phyloP scores from a whole-genome alignment of 2,888 invertebrate genomes.

The Unio pictorum region DNA sequence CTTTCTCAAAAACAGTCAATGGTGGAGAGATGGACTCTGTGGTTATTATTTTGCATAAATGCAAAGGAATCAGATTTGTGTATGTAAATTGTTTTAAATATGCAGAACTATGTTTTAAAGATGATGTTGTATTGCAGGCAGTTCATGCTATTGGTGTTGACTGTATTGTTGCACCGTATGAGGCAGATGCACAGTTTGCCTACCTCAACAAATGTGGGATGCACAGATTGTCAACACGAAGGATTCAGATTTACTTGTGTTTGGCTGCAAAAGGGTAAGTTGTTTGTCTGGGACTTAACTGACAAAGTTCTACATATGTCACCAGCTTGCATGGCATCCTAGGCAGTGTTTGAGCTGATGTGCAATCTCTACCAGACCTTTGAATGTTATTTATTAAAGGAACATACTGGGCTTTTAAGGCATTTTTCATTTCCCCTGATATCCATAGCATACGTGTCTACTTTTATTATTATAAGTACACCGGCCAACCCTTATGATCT shows the following conservation, averaged over 20 bases:
- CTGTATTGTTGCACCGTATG: slow-evolving; percentile 93
- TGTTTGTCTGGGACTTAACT: not conserved
- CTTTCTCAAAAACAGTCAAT: not conserved
- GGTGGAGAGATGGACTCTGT: not conserved
- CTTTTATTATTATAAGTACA: no score
- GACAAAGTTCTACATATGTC: not conserved
- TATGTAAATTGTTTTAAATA: not conserved
- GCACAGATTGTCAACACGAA: slow-evolving; percentile 96
- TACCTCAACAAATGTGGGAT: slow-evolving; percentile 87
- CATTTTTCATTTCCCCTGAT: no score
- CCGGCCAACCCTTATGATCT: no score
- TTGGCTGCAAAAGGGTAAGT: slow-evolving; percentile 90
- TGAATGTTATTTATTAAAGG: not conserved
- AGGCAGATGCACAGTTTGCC: slow-evolving; percentile 97
- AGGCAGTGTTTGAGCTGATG: not conserved
- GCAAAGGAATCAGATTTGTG: not conserved
- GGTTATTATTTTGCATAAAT: no score
- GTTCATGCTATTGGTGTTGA: slow-evolving; percentile 85
- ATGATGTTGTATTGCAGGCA: slow-evolving; percentile 60
- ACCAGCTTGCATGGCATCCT: not conserved
- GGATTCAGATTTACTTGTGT: slow-evolving; percentile 97
- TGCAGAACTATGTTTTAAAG: not conserved
- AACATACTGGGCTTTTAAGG: no score
- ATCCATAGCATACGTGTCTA: no score
- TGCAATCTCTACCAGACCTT: no score